Percentiles rank a stretch among this genome's conserved stretches.
Conservation (phyloP, 2,888 invertebrate species). For the Lysandra bellargus region DNA sequence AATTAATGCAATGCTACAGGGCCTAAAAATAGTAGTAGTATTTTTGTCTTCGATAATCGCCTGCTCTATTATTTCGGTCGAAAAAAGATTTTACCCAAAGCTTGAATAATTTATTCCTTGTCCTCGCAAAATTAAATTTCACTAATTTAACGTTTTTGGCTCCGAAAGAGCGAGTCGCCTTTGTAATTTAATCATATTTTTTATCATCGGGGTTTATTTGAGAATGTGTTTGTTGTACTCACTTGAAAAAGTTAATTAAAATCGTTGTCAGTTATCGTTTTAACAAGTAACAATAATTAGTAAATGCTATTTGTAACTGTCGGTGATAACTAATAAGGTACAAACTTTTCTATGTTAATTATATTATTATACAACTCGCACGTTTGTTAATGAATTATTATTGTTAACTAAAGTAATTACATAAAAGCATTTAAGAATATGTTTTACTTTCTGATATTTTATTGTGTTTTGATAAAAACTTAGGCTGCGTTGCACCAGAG, state of each 20-base stretch:
- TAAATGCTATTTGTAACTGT: background rate
- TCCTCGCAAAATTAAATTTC: conserved; percentile 38
- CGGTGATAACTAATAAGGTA: background rate
- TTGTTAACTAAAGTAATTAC: too few relatives aligned
- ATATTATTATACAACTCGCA: background rate
- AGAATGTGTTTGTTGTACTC: background rate
- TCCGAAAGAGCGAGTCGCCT: conserved; percentile 32
- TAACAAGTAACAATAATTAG: background rate
- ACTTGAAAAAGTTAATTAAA: conserved; percentile 4
- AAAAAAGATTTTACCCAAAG: conserved; percentile 39
- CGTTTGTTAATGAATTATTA: background rate
- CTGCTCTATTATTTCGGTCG: background rate
- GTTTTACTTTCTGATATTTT: too few relatives aligned
- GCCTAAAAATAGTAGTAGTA: too few relatives aligned
- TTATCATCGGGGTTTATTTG: conserved; percentile 21
- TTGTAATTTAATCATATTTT: conserved; percentile 27
- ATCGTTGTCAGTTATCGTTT: background rate
- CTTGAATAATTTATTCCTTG: conserved; percentile 37
- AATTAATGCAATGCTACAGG: too few relatives aligned
- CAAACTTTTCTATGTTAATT: background rate
- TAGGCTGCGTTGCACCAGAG: too few relatives aligned
- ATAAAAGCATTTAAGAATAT: too few relatives aligned
- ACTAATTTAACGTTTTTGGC: conserved; percentile 39
- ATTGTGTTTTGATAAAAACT: too few relatives aligned
- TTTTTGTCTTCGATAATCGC: background rate